Conservation (phyloP, 1,140 invertebrate genomes). For the Brachionus calyciflorus region DNA sequence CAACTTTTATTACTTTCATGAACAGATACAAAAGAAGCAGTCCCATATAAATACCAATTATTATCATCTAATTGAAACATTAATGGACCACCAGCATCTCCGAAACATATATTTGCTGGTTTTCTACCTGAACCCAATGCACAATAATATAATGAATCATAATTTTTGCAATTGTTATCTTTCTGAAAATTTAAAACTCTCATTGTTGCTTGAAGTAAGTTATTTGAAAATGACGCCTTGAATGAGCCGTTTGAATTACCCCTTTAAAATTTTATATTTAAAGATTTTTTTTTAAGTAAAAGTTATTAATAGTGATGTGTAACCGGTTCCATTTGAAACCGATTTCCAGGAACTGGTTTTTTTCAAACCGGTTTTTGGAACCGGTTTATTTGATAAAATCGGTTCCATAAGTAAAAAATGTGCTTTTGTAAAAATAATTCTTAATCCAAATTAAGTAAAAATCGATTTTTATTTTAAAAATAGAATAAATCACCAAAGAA, state of each 20-base stretch:
- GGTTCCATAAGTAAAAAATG: no score
- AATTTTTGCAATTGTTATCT: background rate
- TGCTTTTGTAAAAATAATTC: no score
- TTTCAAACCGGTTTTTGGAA: no score
- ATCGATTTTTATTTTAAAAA: no score
- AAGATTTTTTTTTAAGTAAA: background rate
- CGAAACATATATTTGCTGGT: background rate
- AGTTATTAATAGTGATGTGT: background rate
- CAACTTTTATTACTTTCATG: background rate
- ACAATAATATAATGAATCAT: background rate
- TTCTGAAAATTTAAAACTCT: background rate
- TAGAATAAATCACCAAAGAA: no score
- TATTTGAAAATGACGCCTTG: background rate
- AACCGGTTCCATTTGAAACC: no score
- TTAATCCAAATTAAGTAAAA: no score
- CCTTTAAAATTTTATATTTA: background rate
- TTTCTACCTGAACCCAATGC: background rate
- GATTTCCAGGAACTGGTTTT: no score
- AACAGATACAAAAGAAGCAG: background rate
- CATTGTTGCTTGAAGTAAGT: background rate
- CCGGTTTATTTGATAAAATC: no score
- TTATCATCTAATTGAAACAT: slow-evolving; percentile 12
- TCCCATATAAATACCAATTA: slow-evolving; percentile 20
- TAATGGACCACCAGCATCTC: background rate
- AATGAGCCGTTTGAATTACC: background rate